These are phyloP conservation scores for Choristoneura fumiferana DNA, from an alignment of 1,140 invertebrate genomes.

Conservation along the genomic window DNA sequence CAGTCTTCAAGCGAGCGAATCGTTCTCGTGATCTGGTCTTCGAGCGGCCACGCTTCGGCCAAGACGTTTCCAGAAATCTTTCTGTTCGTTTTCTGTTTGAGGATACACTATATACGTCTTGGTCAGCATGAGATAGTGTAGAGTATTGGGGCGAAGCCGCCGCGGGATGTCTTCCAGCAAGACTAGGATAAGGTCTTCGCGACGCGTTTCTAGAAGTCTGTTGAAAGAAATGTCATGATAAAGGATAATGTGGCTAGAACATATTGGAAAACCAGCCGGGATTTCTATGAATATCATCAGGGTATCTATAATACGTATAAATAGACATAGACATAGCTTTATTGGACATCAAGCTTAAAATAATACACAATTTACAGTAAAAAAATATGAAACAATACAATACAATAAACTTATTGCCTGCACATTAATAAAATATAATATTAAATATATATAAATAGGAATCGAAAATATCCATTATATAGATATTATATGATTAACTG, in stretches of 20 bases:
- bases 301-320: too few relatives aligned
- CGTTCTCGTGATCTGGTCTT: conserved; percentile 49
- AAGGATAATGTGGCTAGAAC: too few relatives aligned
- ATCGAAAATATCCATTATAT: too few relatives aligned
- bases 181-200: conserved; percentile 80
- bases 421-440: too few relatives aligned
- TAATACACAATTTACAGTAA: too few relatives aligned
- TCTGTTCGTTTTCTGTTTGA: conserved; percentile 53
- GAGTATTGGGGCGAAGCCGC: conserved; percentile 77
- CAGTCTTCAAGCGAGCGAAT: conserved; percentile 49
- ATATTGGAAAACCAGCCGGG: neutral
- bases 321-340: too few relatives aligned
- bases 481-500: too few relatives aligned
- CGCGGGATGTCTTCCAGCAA: conserved; percentile 82
- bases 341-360: too few relatives aligned
- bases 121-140: conserved; percentile 82
- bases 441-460: too few relatives aligned
- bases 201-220: conserved; percentile 80
- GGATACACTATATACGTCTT: conserved; percentile 84
- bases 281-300: too few relatives aligned
- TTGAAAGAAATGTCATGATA: conserved; percentile 17
- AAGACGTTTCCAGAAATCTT: conserved; percentile 65
- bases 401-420: too few relatives aligned
- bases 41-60: conserved; percentile 56
- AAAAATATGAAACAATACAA: too few relatives aligned